Percentiles rank a stretch among this genome's conserved stretches.
These are phyloP conservation scores for Sebastes matsubarae DNA, from an alignment of 2,797 vertebrate genomes.

Conservation along the genomic window DNA sequence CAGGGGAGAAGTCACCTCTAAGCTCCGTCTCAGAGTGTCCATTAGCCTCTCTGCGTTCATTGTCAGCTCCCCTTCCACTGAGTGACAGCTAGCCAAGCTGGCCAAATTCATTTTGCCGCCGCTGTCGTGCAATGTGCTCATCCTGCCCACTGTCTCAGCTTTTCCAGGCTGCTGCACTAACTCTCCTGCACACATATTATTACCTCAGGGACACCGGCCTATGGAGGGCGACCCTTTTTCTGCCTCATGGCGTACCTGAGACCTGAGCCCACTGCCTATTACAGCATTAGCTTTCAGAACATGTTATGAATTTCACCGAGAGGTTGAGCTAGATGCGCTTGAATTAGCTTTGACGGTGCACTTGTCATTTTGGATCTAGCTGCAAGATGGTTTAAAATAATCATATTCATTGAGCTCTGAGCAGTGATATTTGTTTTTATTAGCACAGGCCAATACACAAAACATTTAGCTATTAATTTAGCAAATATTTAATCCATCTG, in stretches of 20 bases:
- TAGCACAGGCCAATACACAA: not conserved
- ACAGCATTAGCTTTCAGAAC: slow-evolving; percentile 50
- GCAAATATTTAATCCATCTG: not conserved
- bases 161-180: slow-evolving; percentile 65
- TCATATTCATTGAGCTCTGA: not conserved
- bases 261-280: slow-evolving; percentile 44
- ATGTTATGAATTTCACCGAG: slow-evolving; percentile 35
- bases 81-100: slow-evolving; percentile 65
- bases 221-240: slow-evolving; percentile 50
- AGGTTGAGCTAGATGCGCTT: slow-evolving; percentile 34
- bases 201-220: slow-evolving; percentile 57
- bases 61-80: slow-evolving; percentile 51
- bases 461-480: not conserved
- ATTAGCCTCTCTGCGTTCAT: slow-evolving; percentile 62
- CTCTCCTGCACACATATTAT: slow-evolving; percentile 64
- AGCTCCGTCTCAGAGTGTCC: slow-evolving; percentile 57
- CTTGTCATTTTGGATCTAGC: slow-evolving; percentile 23
- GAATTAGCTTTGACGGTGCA: slow-evolving; percentile 34
- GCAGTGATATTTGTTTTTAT: not conserved
- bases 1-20: slow-evolving; percentile 67
- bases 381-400: slow-evolving; percentile 3
- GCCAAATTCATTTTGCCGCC: slow-evolving; percentile 68
- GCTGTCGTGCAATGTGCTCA: slow-evolving; percentile 50
- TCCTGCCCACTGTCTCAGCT: slow-evolving; percentile 63
- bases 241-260: slow-evolving; percentile 49